Percentiles rank a stretch among this genome's conserved stretches.
Evolutionary conservation across 2,888 invertebrate species (phyloP).

Genomic region (Steromphala cineraria): DNA sequence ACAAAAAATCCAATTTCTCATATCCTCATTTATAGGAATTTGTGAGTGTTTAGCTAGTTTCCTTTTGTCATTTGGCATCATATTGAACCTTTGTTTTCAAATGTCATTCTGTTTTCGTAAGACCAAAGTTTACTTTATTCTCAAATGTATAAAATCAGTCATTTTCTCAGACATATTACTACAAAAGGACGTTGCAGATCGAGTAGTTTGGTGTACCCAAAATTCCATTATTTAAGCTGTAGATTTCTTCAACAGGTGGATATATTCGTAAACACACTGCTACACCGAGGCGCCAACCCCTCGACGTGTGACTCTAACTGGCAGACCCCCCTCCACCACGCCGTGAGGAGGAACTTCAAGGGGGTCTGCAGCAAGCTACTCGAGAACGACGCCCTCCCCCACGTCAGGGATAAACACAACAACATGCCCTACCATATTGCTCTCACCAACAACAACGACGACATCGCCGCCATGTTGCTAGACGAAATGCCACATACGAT

Average conservation of each 20-base stretch:
- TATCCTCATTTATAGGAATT: too few species aligned
- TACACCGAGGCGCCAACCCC: constrained; percentile 64
- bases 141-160: too few species aligned
- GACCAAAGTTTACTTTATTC: too few species aligned
- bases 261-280: constrained; percentile 55
- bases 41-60: too few species aligned
- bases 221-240: background rate
- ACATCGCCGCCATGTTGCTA: constrained; percentile 60
- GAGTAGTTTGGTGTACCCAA: too few species aligned
- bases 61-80: too few species aligned
- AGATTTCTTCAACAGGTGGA: constrained; percentile 45
- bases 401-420: constrained; percentile 50
- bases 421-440: constrained; percentile 58
- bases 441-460: constrained; percentile 57
- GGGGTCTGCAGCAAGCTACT: constrained; percentile 62
- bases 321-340: constrained; percentile 64
- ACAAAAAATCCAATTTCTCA: too few species aligned
- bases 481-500: constrained; percentile 55
- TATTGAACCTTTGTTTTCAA: too few species aligned
- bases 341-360: constrained; percentile 54
- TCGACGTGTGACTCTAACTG: constrained; percentile 45
- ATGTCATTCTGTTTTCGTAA: too few species aligned
- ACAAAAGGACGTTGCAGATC: too few species aligned
- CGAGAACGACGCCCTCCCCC: constrained; percentile 60
- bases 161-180: too few species aligned